Percentiles rank a stretch among this genome's conserved stretches.
Conservation (phyloP, 1,140 invertebrate genomes). For the Drosophila navojoa region DNA sequence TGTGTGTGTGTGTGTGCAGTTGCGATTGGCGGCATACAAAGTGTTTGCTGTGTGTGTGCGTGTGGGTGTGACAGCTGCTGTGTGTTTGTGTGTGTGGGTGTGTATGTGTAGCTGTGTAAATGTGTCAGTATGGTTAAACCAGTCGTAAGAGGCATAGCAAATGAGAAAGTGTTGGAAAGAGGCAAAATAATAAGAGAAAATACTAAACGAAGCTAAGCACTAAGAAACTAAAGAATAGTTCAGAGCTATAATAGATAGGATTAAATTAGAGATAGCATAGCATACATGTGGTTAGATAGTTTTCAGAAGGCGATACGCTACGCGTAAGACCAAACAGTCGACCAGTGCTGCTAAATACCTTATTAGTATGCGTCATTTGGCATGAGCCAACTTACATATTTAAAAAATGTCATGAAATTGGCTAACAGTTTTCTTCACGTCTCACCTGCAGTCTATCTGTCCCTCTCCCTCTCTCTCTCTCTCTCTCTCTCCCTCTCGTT, state of each 20-base stretch:
- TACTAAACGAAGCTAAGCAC: conserved; percentile 40
- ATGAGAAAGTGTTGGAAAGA: conserved; percentile 51
- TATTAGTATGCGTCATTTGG: conserved; percentile 5
- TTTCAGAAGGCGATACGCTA: conserved; percentile 35
- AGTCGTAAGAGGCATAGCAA: conserved; percentile 73
- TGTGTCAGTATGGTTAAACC: conserved; percentile 36
- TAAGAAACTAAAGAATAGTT: conserved; percentile 40
- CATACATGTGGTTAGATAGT: conserved; percentile 28
- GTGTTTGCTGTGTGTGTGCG: conserved; percentile 29
- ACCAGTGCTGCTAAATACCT: conserved; percentile 2
- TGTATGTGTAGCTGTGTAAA: conserved; percentile 21
- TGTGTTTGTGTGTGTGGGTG: conserved; percentile 20
- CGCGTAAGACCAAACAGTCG: conserved; percentile 51
- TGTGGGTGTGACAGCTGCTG: conserved; percentile 25
- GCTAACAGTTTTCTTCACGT: background rate
- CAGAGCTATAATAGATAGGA: conserved; percentile 63
- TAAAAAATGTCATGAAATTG: conserved; percentile 3
- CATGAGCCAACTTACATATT: conserved; percentile 2
- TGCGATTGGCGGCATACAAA: conserved; percentile 60
- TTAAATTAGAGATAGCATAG: conserved; percentile 33
- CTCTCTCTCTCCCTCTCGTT: background rate
- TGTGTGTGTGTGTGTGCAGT: conserved; percentile 42
- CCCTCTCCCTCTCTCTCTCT: background rate
- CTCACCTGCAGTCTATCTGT: background rate
- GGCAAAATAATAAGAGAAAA: conserved; percentile 5